Conservation (phyloP, 2,113 vertebrate genomes). For the Xenus cinereus region DNA sequence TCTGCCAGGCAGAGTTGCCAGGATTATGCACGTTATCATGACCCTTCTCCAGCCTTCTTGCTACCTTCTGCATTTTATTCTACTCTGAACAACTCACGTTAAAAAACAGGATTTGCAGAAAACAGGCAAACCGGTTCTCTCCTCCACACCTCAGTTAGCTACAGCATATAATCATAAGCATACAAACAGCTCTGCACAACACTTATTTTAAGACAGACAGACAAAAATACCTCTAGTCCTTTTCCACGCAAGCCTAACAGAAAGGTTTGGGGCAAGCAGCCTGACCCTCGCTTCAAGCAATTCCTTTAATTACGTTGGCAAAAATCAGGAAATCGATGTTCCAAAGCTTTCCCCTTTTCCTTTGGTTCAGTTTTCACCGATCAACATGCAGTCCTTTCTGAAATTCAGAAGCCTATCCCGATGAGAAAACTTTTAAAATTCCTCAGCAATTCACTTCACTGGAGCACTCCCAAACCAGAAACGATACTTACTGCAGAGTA, state of each 20-base stretch:
- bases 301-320: not conserved
- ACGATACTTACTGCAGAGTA: conserved; percentile 72
- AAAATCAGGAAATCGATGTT: conserved; percentile 19
- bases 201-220: not conserved
- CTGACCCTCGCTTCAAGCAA: conserved; percentile 1
- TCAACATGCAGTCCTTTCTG: conserved; percentile 1
- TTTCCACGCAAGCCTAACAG: not conserved
- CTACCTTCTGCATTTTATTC: not conserved
- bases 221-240: conserved; percentile 29
- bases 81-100: not conserved
- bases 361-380: not conserved
- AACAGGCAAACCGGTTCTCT: not conserved
- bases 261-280: not conserved
- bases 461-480: conserved; percentile 47
- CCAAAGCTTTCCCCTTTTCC: not conserved
- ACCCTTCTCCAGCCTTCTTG: not conserved
- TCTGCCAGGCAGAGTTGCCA: not conserved
- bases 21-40: not conserved
- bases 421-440: conserved; percentile 64
- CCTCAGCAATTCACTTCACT: conserved; percentile 22
- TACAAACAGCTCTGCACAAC: not conserved
- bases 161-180: not conserved
- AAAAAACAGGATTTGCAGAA: not conserved
- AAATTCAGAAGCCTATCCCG: conserved; percentile 42
- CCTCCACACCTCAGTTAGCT: not conserved